Base-by-base conservation (phyloP, 1,140 invertebrate species). In the Andricus grossulariae region DNA sequence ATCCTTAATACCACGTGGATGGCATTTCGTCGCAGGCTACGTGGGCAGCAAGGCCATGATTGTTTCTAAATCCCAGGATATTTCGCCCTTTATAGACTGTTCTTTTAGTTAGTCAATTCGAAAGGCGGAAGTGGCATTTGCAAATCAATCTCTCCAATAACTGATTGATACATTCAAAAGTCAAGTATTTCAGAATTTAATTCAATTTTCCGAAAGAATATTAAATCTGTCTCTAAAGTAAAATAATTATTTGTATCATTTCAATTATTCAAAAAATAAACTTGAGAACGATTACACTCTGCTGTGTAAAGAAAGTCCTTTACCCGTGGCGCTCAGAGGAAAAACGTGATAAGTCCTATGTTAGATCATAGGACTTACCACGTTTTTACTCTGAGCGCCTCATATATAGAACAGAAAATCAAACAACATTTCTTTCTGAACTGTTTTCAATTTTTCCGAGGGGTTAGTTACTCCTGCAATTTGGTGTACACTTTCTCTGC, bases 21-120 rank as follows among this genome's bases (percentile, higher is more conserved):
- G 74, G 71, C 74, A 71, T 76, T 76, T 76, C 32, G 15, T 75
- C 7, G 12, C 32, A 15, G 6, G 21, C 71, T 11, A 21, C 74
- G 74, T 76, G 60, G 74, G 74, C 45, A 52, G 51, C 39, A 71
- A 76, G 66, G 74, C 25, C 74, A 54, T 52, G 32, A 70, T 60
- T 51, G 50, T 50, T 49, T 70, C 19, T 50, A 19, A 75, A 70
- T 75, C 57, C n/a, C 49, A 60, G 25, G 72, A 71, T 39, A 70
- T 70, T 71, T 72, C 3, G 16, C 15, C 51, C 51, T 51, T 50
- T 15, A 21, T 55, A 73, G 50, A 73, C 32, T 73, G 52, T 16
- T 19, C 13, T 74, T 57, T 18, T 32, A 13, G 52, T 18, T 18
- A 19, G 18, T 54, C 52, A 54, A 39, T 10, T 54, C 2, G 18